Conservation (phyloP, 2,797 vertebrate species). For the Ptychobarbus kaznakovi region DNA sequence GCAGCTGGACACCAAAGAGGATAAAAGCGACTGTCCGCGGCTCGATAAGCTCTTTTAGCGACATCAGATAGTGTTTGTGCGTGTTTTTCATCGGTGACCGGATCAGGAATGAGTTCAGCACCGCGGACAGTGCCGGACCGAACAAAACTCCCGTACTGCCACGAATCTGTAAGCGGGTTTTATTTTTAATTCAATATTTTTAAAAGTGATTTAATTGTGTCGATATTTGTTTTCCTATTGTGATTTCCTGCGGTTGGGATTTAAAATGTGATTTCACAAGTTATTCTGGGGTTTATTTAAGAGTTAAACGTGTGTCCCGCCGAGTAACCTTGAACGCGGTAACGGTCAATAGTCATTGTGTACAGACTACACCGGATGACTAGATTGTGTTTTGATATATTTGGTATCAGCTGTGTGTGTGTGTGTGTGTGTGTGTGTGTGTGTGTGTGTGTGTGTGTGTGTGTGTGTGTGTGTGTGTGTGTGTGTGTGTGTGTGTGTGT, state of each 20-base stretch:
- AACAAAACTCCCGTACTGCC: constrained; percentile 56
- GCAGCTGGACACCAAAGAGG: constrained; percentile 52
- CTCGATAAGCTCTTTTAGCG: constrained; percentile 53
- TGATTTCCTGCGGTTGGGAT: background rate
- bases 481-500: constrained; percentile 9
- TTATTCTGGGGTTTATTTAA: background rate
- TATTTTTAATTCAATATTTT: background rate
- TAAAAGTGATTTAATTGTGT: background rate
- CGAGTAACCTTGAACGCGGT: constrained; percentile 55
- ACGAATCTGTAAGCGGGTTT: constrained; percentile 60
- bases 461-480: constrained; percentile 4
- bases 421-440: constrained; percentile 14
- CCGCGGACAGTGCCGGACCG: constrained; percentile 76
- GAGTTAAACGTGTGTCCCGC: background rate
- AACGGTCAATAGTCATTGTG: background rate
- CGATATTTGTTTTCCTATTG: background rate
- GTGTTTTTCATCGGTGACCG: constrained; percentile 1
- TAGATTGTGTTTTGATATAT: constrained; percentile 24
- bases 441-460: constrained; percentile 4
- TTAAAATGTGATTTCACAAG: background rate
- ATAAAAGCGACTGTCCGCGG: constrained; percentile 54
- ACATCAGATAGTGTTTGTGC: constrained; percentile 42
- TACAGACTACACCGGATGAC: no score
- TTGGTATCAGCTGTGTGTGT: constrained; percentile 24
- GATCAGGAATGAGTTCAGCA: constrained; percentile 72